Conservation (phyloP, 2,797 vertebrate species). For the Characodon lateralis region DNA sequence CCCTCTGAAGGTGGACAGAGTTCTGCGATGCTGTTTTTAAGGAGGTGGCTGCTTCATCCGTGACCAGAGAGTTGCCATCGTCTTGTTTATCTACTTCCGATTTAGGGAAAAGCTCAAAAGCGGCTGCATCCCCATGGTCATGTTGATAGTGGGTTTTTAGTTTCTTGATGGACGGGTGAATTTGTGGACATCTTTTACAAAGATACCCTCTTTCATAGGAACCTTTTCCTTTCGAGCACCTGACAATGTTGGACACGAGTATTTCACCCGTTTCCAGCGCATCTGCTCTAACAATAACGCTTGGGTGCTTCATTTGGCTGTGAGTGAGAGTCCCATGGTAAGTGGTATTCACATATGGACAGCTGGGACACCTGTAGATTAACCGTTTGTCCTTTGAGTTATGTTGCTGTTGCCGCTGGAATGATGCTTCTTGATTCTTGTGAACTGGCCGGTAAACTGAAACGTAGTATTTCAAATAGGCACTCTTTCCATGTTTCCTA, state of each 20-base stretch:
- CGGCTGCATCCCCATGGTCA: constrained; percentile 75
- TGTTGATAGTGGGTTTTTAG: constrained; percentile 83
- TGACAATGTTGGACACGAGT: constrained; percentile 72
- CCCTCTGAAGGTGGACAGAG: not conserved
- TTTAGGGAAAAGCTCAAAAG: constrained; percentile 64
- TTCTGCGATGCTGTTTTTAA: constrained; percentile 60
- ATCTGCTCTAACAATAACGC: constrained; percentile 81
- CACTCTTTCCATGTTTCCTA: constrained; percentile 86
- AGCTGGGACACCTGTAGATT: constrained; percentile 86
- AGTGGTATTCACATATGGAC: constrained; percentile 87
- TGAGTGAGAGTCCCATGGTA: constrained; percentile 88
- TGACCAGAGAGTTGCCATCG: not conserved
- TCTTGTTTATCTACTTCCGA: constrained; percentile 70
- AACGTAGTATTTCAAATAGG: constrained; percentile 84
- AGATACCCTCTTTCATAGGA: constrained; percentile 83
- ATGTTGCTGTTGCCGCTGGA: constrained; percentile 59
- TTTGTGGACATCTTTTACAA: constrained; percentile 86
- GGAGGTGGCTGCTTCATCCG: constrained; percentile 52
- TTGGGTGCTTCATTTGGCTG: constrained; percentile 88
- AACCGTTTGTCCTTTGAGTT: constrained; percentile 5
- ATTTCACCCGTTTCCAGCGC: constrained; percentile 84
- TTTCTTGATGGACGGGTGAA: constrained; percentile 81
- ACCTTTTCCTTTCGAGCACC: constrained; percentile 71
- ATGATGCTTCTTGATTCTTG: constrained; percentile 71
- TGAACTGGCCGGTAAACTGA: constrained; percentile 73